Base-by-base conservation (phyloP, 1,140 invertebrate species). In the Olivierus martensii region DNA sequence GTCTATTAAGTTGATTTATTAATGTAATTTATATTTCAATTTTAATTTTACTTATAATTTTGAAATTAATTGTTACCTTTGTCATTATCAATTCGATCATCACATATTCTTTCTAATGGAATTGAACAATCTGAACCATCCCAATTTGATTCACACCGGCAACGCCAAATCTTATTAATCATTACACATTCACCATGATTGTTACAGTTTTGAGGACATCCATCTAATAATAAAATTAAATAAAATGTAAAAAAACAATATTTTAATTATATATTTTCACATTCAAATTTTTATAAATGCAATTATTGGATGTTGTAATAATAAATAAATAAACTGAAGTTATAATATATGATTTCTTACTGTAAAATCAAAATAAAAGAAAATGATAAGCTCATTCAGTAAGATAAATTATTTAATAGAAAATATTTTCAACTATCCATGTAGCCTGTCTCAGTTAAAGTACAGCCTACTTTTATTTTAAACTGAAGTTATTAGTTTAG, bases 41-140 rank as follows among this genome's bases (percentile, higher is more conserved):
- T n/a, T n/a, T n/a, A n/a, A n/a, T n/a, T n/a, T n/a, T n/a, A n/a
- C n/a, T n/a, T n/a, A n/a, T n/a, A n/a, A n/a, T n/a, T n/a, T n/a
- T n/a, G n/a, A n/a, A n/a, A 28, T 28, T 28, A 28, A 9, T 28
- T 28, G 9, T 72, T 76, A 97, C 93, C 93, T 72, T 86, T 79
- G 72, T 99, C 94, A 71, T 99, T 97, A 69, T 99, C 95, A 53
- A 84, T 76, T 63, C 85, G 83, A 71, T 99, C 93, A 62, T 81
- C 82, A 73, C 95, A 99, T 57, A 84, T 82, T 67, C 89, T 84
- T 71, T 94, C 90, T 43, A 93, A 73, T 44, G 83, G 78, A 62
- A 92, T 84, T 63, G 87, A 93, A 65, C 88, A 94, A 67, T 88
- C 83, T 14, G 77, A 74, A 37, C 93, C 94, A 45, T 89, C 90